Evolutionary conservation across 2,797 vertebrate genomes (phyloP).

Genomic region (Melanogrammus aeglefinus): DNA sequence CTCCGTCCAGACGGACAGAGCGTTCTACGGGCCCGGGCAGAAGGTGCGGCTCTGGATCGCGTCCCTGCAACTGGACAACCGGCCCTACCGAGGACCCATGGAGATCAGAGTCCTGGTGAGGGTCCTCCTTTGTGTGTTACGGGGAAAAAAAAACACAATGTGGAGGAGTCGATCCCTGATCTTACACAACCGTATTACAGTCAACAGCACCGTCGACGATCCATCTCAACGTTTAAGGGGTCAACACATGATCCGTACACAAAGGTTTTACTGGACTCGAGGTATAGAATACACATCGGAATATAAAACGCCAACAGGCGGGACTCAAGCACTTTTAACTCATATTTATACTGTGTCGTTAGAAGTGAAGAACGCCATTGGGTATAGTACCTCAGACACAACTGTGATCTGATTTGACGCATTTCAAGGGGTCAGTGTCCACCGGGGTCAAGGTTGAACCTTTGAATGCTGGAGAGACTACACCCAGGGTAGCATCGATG

Average conservation of each 20-base stretch:
- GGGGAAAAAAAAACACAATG: no score
- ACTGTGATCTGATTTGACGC: not conserved
- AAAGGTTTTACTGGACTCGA: no score
- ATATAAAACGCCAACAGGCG: no score
- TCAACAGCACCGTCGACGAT: no score
- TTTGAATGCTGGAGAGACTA: not conserved
- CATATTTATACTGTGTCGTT: not conserved
- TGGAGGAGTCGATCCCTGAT: no score
- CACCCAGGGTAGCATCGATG: not conserved
- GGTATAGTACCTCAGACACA: not conserved
- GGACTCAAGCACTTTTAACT: no score
- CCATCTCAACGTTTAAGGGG: no score
- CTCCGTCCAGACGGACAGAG: constrained; percentile 62
- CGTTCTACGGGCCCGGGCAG: constrained; percentile 56
- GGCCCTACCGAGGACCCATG: constrained; percentile 49
- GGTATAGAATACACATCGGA: no score
- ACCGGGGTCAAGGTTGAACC: not conserved
- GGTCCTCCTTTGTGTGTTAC: not conserved
- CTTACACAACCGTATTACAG: no score
- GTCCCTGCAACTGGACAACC: constrained; percentile 50
- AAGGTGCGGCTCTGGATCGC: constrained; percentile 50
- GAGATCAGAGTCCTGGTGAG: constrained; percentile 51
- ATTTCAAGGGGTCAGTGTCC: no score
- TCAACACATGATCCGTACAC: no score
- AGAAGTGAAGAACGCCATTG: not conserved